These are phyloP conservation scores for Charanyca ferruginea DNA, from an alignment of 2,888 invertebrate species.

Conservation along the genomic window DNA sequence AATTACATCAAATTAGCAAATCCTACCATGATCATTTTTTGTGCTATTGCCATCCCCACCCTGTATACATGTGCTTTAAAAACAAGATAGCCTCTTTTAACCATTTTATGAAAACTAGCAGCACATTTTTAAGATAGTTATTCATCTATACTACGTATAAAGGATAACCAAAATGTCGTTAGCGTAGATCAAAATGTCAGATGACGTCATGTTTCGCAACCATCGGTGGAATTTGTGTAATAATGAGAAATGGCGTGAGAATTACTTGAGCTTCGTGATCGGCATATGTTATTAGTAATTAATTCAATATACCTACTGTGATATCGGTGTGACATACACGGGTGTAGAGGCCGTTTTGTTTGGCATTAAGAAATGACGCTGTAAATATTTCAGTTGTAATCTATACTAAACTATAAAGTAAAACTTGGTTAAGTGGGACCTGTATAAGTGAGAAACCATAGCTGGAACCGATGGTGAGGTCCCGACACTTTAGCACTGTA, in stretches of 20 bases:
- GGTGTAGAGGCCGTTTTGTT: background rate
- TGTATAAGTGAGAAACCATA: no score
- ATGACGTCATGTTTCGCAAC: constrained; percentile 50
- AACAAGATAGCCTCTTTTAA: no score
- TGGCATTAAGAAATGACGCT: background rate
- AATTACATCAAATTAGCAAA: no score
- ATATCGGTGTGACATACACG: background rate
- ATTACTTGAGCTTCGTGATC: constrained; percentile 47
- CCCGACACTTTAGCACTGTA: no score
- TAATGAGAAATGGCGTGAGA: constrained; percentile 56
- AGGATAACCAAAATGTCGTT: constrained; percentile 15
- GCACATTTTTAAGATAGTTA: background rate
- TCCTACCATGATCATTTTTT: no score
- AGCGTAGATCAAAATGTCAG: constrained; percentile 30
- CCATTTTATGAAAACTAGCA: background rate
- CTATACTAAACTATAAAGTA: background rate
- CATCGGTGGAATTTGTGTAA: constrained; percentile 49
- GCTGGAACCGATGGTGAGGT: no score
- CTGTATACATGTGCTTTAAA: no score
- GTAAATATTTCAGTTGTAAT: background rate
- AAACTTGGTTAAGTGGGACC: no score
- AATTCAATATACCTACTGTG: constrained; percentile 10
- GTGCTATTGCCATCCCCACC: no score
- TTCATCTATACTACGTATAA: constrained; percentile 7
- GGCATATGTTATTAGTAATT: constrained; percentile 47